A percentile compares a stretch with the other conserved stretches of the same genome.
Evolutionary conservation across 2,113 vertebrate species (phyloP).

Genomic region (Theristicus caerulescens): DNA sequence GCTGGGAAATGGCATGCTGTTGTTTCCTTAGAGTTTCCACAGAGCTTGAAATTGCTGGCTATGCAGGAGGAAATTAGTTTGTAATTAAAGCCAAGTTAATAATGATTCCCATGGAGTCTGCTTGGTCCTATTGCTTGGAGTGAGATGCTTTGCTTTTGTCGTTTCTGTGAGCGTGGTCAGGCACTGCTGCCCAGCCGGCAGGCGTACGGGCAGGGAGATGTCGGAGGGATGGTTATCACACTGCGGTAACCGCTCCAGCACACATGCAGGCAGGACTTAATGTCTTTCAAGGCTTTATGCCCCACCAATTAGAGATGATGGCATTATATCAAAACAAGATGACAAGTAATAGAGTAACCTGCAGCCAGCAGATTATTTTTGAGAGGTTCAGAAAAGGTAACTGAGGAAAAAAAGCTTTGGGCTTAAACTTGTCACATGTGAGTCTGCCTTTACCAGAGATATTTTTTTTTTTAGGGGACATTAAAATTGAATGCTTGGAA

Average conservation of each 20-base stretch:
- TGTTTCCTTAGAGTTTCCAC: background rate
- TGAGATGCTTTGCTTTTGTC: background rate
- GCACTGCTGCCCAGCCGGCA: background rate
- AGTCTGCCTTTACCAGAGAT: background rate
- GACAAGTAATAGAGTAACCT: background rate
- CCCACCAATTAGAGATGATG: background rate
- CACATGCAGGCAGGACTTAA: background rate
- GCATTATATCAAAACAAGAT: background rate
- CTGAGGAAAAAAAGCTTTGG: background rate
- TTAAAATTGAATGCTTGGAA: background rate
- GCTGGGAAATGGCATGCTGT: background rate
- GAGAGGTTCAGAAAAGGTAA: background rate
- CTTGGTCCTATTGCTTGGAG: background rate
- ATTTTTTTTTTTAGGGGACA: background rate
- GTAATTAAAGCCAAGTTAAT: slow-evolving; percentile 58
- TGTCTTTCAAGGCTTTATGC: background rate
- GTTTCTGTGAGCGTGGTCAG: background rate
- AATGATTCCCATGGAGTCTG: background rate
- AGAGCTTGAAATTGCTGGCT: slow-evolving; percentile 30
- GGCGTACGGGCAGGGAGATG: background rate
- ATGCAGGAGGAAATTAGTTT: slow-evolving; percentile 28
- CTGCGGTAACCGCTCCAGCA: background rate
- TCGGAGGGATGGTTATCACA: background rate
- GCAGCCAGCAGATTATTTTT: background rate
- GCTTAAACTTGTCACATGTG: rapidly evolving